A percentile compares a stretch with the other conserved stretches of the same genome.
These are phyloP conservation scores for Tachina fera DNA, from an alignment of 2,888 invertebrate species.

Conservation along the genomic window DNA sequence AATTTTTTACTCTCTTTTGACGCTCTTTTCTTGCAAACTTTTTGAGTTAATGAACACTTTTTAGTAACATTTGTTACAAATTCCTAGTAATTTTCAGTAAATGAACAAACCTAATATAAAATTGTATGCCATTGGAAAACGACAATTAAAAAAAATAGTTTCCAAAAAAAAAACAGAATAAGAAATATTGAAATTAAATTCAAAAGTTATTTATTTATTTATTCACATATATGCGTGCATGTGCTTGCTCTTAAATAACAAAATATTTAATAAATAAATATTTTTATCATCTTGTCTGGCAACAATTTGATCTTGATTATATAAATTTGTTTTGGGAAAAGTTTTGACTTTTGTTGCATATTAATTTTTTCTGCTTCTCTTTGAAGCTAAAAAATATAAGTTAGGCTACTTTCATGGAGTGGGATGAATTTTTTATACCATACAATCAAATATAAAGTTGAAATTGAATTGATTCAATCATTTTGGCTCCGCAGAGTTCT, in stretches of 20 bases:
- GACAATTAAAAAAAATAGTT: background rate
- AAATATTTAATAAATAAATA: conserved; percentile 5
- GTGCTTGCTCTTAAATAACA: background rate
- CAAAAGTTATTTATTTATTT: background rate
- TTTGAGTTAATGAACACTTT: too few relatives aligned
- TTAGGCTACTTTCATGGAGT: background rate
- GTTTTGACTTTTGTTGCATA: background rate
- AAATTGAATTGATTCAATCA: too few relatives aligned
- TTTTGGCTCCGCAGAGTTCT: too few relatives aligned
- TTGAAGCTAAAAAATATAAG: background rate
- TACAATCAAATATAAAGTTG: too few relatives aligned
- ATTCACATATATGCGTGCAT: background rate
- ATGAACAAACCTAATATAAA: too few relatives aligned
- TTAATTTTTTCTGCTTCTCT: background rate
- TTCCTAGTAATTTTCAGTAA: too few relatives aligned
- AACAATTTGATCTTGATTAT: conserved; percentile 6
- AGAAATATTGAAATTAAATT: conserved; percentile 32
- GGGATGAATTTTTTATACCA: too few relatives aligned
- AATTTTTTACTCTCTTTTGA: too few relatives aligned
- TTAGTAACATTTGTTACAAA: too few relatives aligned
- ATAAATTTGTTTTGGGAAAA: background rate
- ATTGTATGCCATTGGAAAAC: background rate
- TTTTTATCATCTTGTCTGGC: background rate
- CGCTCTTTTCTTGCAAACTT: too few relatives aligned
- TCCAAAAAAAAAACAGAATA: conserved; percentile 13